These are phyloP conservation scores for Rhipidura dahli DNA, from an alignment of 2,113 vertebrate species.

Conservation along the genomic window DNA sequence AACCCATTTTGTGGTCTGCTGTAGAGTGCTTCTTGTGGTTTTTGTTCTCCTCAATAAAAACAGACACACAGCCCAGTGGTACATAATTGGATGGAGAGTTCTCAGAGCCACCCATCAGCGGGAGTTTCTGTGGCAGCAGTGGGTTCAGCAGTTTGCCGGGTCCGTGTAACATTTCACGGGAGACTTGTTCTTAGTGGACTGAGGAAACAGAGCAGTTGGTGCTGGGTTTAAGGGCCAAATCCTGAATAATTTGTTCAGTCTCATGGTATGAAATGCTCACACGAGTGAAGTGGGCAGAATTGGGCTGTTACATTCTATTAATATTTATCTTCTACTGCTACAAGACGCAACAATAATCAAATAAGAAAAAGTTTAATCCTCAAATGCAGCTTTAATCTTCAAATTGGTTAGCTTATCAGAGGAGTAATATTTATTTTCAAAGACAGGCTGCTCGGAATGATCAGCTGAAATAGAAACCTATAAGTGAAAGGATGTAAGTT, in stretches of 20 bases:
- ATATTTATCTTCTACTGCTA: slow-evolving; percentile 27
- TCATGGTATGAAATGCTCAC: background rate
- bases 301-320: slow-evolving; percentile 42
- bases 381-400: slow-evolving; percentile 59
- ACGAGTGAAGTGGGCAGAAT: background rate
- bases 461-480: slow-evolving; percentile 41
- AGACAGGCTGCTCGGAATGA: slow-evolving; percentile 36
- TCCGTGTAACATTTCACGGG: slow-evolving; percentile 63
- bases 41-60: background rate
- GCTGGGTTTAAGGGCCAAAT: slow-evolving; percentile 2
- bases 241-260: background rate
- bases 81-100: slow-evolving; percentile 41
- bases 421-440: slow-evolving; percentile 46
- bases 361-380: slow-evolving; percentile 59
- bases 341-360: slow-evolving; percentile 41
- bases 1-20: slow-evolving; percentile 42
- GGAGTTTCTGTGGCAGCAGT: background rate
- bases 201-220: slow-evolving; percentile 64
- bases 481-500: slow-evolving; percentile 39
- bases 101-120: slow-evolving; percentile 8
- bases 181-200: slow-evolving; percentile 75
- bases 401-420: slow-evolving; percentile 57
- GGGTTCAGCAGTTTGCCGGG: background rate
- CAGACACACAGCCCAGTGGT: background rate
- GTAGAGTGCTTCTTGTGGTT: slow-evolving; percentile 39